Evolutionary conservation across 2,888 invertebrate species (phyloP), one percentile per base, ranked within the genome.

Genomic region (Catocala nupta): DNA sequence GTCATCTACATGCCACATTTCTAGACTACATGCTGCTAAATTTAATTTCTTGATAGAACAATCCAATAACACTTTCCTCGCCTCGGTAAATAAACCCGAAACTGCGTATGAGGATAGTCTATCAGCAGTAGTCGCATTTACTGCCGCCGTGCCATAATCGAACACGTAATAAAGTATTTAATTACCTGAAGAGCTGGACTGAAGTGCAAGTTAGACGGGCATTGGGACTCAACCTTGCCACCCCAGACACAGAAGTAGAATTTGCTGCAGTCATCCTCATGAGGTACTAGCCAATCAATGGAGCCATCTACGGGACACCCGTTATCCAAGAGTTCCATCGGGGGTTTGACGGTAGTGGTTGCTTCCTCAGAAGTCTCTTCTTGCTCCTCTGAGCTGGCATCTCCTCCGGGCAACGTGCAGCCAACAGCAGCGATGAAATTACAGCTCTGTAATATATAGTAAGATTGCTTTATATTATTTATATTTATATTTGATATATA

Each of bases 231-330:
- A 0, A 77, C 65, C 53, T 63, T 54, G 6, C 66, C 39, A 4
- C 82, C 81, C 12, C 51, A 54, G 0, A 72, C 73, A 44, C 83
- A 84, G 36, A 72, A 69, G 63, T 82, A 84, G 78, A 82, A 85
- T 9, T 69, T 72, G 34, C 10, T 58, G 68, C 85, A 85, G 12
- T 45, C 45, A 25, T 25, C 25, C 25, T 25, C 25, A 25, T 25
- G 25, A 0, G 25, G 25, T 3, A 25, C 25, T 3, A 80, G 63
- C 8, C 68, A 65, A 12, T 80, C 70, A 11, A 73, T 49, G 9
- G 61, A 25, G 42, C 62, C 73, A 49, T 82, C 76, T n/a, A 65
- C 66, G 0, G 81, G 81, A 13, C 81, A 81, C 0, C 81, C 81
- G n/a, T 73, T 70, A 0, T 59, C 63, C 0, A 48, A 13, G n/a